These are phyloP conservation scores for rat (Rattus norvegicus) DNA, from an alignment of 2,113 vertebrate species.

Conservation along the genomic window DNA sequence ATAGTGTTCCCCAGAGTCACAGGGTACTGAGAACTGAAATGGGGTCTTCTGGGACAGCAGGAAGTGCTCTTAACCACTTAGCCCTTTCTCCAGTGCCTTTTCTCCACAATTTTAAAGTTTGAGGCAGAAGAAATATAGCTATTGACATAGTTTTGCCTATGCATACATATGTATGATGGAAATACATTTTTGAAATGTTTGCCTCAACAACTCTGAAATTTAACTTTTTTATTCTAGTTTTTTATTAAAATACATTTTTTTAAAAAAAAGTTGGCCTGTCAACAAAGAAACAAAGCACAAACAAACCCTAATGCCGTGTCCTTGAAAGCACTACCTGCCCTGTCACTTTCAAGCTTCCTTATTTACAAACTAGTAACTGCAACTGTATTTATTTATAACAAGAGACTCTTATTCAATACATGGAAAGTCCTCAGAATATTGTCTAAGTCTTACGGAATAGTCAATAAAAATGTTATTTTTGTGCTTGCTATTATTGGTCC, in stretches of 20 bases:
- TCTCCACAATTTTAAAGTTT: not conserved
- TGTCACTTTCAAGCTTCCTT: conserved; percentile 28
- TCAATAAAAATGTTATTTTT: conserved; percentile 34
- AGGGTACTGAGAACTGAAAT: not conserved
- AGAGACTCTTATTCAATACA: conserved; percentile 10
- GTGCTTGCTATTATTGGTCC: not conserved
- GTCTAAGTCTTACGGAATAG: not conserved
- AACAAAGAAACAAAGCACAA: not conserved
- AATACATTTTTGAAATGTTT: conserved; percentile 44
- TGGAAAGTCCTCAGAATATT: not conserved
- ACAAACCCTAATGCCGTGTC: not conserved
- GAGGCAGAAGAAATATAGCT: not conserved
- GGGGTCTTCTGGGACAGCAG: not conserved
- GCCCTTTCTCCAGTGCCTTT: not conserved
- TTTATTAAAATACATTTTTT: not conserved
- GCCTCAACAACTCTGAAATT: not conserved
- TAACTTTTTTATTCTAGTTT: conserved; percentile 9
- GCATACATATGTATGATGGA: not conserved
- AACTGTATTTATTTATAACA: not conserved
- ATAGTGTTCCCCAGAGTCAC: not conserved
- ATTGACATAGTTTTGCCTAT: not conserved
- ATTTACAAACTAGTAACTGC: conserved; percentile 27
- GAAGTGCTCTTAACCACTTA: not conserved
- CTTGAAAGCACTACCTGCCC: not conserved
- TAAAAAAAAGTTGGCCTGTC: no score